phyloP scores from a whole-genome alignment of 2,113 vertebrate genomes.

The Dromaius novaehollandiae region DNA sequence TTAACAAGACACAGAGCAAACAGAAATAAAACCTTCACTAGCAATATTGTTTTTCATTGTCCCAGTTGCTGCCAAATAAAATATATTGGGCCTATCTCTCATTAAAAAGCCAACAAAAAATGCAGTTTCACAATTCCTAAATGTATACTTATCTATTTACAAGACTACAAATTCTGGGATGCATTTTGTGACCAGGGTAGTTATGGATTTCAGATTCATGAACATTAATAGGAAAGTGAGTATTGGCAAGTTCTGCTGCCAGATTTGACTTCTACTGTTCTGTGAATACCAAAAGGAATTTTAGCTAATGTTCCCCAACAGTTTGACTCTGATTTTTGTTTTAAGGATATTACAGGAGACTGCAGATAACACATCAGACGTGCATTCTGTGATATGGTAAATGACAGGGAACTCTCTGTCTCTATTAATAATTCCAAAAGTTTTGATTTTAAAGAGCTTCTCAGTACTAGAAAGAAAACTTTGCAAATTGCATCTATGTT shows the following conservation, averaged over 20 bases:
- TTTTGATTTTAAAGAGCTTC: not conserved
- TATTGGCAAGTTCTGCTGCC: not conserved
- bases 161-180: constrained; percentile 1
- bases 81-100: constrained; percentile 44
- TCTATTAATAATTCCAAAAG: not conserved
- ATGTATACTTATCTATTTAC: constrained; percentile 37
- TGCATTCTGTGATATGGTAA: not conserved
- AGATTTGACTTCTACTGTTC: not conserved
- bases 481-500: not conserved
- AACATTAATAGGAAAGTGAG: constrained; percentile 24
- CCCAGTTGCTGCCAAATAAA: constrained; percentile 58
- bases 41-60: constrained; percentile 63
- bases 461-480: not conserved
- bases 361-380: not conserved
- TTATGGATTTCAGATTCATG: constrained; percentile 16
- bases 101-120: constrained; percentile 33
- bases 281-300: not conserved
- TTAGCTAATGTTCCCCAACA: not conserved
- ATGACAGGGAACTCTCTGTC: not conserved
- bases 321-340: not conserved
- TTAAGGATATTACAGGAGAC: not conserved
- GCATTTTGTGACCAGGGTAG: constrained; percentile 7
- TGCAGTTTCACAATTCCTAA: constrained; percentile 44
- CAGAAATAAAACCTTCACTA: constrained; percentile 65
- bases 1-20: constrained; percentile 71